Evolutionary conservation across 2,797 vertebrate genomes (phyloP).

Genomic region (Eulemur coronatus): DNA sequence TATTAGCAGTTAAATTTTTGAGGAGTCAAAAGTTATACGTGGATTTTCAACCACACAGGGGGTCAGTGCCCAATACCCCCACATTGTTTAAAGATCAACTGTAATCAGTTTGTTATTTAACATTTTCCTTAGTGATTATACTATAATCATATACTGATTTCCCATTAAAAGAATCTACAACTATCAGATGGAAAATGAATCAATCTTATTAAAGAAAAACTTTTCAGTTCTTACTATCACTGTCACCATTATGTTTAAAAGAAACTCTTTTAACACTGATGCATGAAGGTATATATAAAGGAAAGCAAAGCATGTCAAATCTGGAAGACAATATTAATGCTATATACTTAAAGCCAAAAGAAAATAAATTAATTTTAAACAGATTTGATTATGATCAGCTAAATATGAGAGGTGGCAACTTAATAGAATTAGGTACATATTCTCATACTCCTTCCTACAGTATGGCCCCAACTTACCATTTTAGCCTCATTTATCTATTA

Average conservation of each 20-base stretch:
- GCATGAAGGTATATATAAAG: not conserved
- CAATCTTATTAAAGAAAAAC: slow-evolving; percentile 34
- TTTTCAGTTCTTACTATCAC: not conserved
- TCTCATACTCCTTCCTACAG: not conserved
- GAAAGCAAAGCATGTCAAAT: slow-evolving; percentile 12
- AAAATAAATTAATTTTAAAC: slow-evolving; percentile 17
- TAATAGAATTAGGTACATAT: not conserved
- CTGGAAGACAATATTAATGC: not conserved
- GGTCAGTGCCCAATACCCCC: not conserved
- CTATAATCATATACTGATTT: not conserved
- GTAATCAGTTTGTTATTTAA: not conserved
- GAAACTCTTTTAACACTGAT: not conserved
- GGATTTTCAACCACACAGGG: not conserved
- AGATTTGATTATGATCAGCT: not conserved
- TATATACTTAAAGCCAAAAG: not conserved
- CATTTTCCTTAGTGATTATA: slow-evolving; percentile 16
- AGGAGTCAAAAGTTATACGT: not conserved
- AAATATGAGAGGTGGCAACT: not conserved
- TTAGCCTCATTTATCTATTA: not conserved
- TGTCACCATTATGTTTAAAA: slow-evolving; percentile 16
- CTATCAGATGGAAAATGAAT: not conserved
- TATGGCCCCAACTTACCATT: not conserved
- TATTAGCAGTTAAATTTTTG: not conserved
- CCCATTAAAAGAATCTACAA: not conserved
- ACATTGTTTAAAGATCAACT: not conserved